Evolutionary conservation across 2,113 vertebrate species (phyloP).

Genomic region (Jaculus jaculus): DNA sequence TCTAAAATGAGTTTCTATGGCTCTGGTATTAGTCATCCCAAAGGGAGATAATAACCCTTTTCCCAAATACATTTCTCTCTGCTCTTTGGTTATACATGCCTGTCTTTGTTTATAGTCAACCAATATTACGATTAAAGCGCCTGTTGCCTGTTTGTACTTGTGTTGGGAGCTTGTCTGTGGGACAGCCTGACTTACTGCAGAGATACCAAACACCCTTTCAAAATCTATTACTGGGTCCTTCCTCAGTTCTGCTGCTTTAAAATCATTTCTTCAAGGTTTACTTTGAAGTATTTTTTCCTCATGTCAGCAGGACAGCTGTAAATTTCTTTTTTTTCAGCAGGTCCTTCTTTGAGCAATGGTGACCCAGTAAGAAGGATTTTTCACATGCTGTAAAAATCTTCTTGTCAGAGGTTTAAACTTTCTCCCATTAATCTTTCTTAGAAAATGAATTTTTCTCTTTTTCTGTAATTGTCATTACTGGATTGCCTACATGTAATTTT

Average conservation of each 20-base stretch:
- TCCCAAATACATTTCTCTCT: conserved; percentile 67
- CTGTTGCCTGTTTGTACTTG: conserved; percentile 16
- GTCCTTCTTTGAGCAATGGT: conserved; percentile 55
- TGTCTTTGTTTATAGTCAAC: conserved; percentile 69
- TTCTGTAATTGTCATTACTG: conserved; percentile 43
- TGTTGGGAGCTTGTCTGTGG: conserved; percentile 52
- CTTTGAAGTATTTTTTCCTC: conserved; percentile 71
- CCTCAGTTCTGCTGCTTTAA: conserved; percentile 45
- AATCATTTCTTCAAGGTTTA: conserved; percentile 70
- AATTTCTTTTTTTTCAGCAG: conserved; percentile 63
- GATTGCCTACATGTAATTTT: background rate
- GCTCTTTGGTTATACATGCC: conserved; percentile 1
- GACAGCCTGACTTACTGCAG: conserved; percentile 16
- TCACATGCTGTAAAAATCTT: conserved; percentile 46
- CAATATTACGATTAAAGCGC: conserved; percentile 59
- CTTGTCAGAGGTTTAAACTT: conserved; percentile 43
- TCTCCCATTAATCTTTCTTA: conserved; percentile 28
- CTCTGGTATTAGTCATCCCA: conserved; percentile 69
- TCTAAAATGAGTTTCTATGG: conserved; percentile 73
- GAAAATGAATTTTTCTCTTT: background rate
- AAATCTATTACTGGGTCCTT: conserved; percentile 55
- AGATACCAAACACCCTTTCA: conserved; percentile 66
- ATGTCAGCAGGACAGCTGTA: conserved; percentile 63
- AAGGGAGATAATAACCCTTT: conserved; percentile 71
- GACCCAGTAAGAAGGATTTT: conserved; percentile 67